Conservation (phyloP, 2,888 invertebrate genomes). For the Ecliptopera silaceata region DNA sequence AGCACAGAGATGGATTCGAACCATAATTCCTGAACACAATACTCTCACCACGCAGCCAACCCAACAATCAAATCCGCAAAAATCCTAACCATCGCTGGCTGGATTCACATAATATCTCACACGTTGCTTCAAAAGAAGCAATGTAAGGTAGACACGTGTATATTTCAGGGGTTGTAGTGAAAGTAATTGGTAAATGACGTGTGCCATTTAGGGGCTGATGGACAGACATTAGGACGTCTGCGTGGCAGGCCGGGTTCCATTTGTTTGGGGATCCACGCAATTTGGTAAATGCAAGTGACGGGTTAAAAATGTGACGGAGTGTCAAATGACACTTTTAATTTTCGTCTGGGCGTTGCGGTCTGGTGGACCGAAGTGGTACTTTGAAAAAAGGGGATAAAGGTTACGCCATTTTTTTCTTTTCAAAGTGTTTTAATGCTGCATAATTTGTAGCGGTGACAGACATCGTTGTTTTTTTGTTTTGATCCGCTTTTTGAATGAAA, state of each 20-base stretch:
- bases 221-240: constrained; percentile 79
- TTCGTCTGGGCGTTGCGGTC: constrained; percentile 30
- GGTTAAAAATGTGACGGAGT: constrained; percentile 67
- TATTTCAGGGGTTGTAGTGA: constrained; percentile 27
- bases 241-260: constrained; percentile 67
- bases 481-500: too few species aligned
- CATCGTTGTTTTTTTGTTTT: too few species aligned
- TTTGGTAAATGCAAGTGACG: constrained; percentile 72
- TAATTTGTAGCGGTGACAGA: too few species aligned
- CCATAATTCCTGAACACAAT: constrained; percentile 76
- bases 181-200: constrained; percentile 75
- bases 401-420: not conserved
- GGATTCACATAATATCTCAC: not conserved
- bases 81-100: constrained; percentile 47
- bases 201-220: constrained; percentile 79
- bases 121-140: constrained; percentile 33
- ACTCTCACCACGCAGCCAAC: constrained; percentile 41
- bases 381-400: constrained; percentile 22
- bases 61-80: constrained; percentile 6
- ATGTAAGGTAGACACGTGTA: constrained; percentile 38
- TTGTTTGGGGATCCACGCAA: constrained; percentile 71
- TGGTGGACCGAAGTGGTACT: constrained; percentile 19
- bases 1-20: constrained; percentile 75
- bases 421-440: not conserved
- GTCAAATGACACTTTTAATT: constrained; percentile 56